Evolutionary conservation across 2,113 vertebrate species (phyloP), one percentile per base, ranked within the genome.

Genomic region (Siphamia tubifer): DNA sequence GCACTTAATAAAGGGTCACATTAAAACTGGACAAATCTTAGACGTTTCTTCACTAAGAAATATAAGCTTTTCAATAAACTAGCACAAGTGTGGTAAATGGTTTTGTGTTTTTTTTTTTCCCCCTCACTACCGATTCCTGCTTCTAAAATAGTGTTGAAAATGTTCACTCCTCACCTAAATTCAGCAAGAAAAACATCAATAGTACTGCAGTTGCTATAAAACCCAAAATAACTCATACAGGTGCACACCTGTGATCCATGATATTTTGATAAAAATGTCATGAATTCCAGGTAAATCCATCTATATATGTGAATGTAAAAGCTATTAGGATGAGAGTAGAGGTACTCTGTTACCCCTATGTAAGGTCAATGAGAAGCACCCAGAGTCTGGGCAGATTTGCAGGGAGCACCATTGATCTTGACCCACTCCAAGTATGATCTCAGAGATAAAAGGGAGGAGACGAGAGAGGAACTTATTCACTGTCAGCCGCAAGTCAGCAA

Each of bases 381-480:
- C 82, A 9, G 54, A 85, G 75, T 84, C 85, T 79, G 78, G 49
- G 84, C 78, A 90, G 90, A 91, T 91, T 91, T 89, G 83, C 86
- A 80, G 83, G 72, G 83, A 89, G 89, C 84, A 68, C 83, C 87
- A 91, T 92, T 92, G 90, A 92, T 92, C 90, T 90, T 90, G 88
- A 89, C 90, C 91, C 79, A 74, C 82, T 87, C 84, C 20, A 61
- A 85, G 88, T 79, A 87, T 87, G 88, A 91, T 90, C 87, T 84
- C 83, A 84, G 82, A 91, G 88, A 92, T 92, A 90, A 92, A 92
- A 91, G 89, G 77, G 67, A 84, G 81, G 68, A 88, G 82, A 83
- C 69, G 79, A 86, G 85, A 87, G 65, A 63, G 73, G 72, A 91
- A 90, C 83, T 87, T 89, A 90, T 81, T 91, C 88, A 85, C 90